Percentiles rank a stretch among this genome's conserved stretches.
phyloP scores from a whole-genome alignment of 2,113 vertebrate genomes.

The Zosterops pallidus region DNA sequence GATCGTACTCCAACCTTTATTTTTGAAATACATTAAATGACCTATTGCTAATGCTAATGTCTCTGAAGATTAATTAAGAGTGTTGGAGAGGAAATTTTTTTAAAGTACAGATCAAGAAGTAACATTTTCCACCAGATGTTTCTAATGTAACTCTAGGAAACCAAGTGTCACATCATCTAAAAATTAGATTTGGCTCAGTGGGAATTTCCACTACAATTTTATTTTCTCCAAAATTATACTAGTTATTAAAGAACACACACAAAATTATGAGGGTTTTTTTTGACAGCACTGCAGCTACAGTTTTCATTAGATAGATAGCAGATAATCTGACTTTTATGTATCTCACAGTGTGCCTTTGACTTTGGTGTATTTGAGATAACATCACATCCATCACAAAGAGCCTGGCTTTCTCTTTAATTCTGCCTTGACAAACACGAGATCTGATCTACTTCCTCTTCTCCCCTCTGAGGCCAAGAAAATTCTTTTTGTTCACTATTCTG shows the following conservation, averaged over 20 bases:
- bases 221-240: background rate
- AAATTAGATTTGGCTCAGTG: background rate
- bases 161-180: background rate
- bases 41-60: background rate
- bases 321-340: background rate
- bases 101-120: background rate
- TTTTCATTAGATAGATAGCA: background rate
- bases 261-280: background rate
- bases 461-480: background rate
- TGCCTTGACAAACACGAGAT: background rate
- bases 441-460: background rate
- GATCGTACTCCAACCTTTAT: background rate
- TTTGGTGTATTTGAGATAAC: background rate
- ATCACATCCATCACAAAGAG: background rate
- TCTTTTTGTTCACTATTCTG: background rate
- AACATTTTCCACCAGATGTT: conserved; percentile 2
- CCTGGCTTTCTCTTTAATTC: background rate
- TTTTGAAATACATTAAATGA: conserved; percentile 12
- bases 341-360: background rate
- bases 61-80: background rate
- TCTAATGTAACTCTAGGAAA: background rate
- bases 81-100: background rate
- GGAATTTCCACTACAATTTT: background rate
- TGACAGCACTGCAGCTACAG: background rate
- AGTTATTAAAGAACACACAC: background rate